These are phyloP conservation scores for Lethenteron reissneri DNA, from an alignment of 2,113 vertebrate genomes.

Conservation along the genomic window DNA sequence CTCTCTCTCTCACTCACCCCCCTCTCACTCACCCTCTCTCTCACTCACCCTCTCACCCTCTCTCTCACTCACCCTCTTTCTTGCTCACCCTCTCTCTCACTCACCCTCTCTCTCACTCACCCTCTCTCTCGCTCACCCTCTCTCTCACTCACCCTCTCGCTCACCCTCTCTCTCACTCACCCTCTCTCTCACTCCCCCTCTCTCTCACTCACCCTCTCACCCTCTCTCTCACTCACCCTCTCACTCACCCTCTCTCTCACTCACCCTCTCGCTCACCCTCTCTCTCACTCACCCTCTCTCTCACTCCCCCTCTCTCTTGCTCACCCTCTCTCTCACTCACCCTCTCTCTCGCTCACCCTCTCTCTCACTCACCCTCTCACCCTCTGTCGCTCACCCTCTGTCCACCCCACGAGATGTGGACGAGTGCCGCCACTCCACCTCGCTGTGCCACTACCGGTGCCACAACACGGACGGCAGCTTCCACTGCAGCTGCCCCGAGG, in stretches of 20 bases:
- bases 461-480: constrained; percentile 6
- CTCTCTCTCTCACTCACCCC: too few relatives aligned
- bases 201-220: too few relatives aligned
- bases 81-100: too few relatives aligned
- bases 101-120: too few relatives aligned
- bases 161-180: too few relatives aligned
- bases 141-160: too few relatives aligned
- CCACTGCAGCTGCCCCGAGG: constrained; percentile 4
- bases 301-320: neutral
- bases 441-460: constrained; percentile 3
- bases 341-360: neutral
- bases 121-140: too few relatives aligned
- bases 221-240: too few relatives aligned
- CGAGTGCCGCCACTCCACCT: neutral
- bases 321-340: neutral
- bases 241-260: neutral
- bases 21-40: too few relatives aligned
- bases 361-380: neutral
- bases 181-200: too few relatives aligned
- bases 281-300: neutral
- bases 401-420: constrained; percentile 1
- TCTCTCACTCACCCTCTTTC: too few relatives aligned
- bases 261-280: neutral
- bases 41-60: too few relatives aligned
- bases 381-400: neutral